These are phyloP conservation scores for Sebastes alutus DNA, from an alignment of 2,797 vertebrate genomes.

Conservation along the genomic window DNA sequence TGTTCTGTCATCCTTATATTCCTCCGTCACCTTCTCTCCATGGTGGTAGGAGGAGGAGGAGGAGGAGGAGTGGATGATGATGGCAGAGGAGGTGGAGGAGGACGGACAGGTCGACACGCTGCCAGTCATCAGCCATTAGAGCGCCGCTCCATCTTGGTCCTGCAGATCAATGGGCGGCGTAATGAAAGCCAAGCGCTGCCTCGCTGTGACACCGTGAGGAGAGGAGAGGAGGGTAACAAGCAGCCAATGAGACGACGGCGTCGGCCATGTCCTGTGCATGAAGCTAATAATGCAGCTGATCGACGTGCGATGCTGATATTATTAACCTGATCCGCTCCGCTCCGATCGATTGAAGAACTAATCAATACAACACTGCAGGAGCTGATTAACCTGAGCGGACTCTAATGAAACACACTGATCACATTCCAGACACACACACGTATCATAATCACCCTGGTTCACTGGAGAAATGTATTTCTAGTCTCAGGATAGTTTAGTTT, in stretches of 20 bases:
- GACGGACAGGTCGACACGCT: slow-evolving; percentile 63
- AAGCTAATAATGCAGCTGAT: slow-evolving; percentile 3
- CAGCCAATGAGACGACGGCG: slow-evolving; percentile 1
- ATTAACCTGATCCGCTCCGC: not conserved
- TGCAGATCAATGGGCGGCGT: slow-evolving; percentile 61
- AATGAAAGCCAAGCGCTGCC: slow-evolving; percentile 45
- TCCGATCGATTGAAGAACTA: not conserved
- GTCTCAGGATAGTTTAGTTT: not conserved
- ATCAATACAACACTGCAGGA: not conserved
- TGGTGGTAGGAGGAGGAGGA: not conserved
- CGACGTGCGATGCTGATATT: not conserved
- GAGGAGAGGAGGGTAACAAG: not conserved
- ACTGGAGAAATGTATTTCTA: not conserved
- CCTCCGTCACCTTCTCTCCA: not conserved
- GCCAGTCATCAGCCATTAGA: slow-evolving; percentile 64
- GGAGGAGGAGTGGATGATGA: slow-evolving; percentile 17
- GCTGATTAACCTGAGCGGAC: not conserved
- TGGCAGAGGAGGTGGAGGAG: slow-evolving; percentile 39
- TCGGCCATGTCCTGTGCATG: not conserved
- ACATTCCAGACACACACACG: not conserved
- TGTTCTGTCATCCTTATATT: not conserved
- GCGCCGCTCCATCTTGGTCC: slow-evolving; percentile 56
- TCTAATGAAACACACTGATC: not conserved
- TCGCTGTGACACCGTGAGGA: not conserved
- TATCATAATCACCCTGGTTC: not conserved